phyloP scores from a whole-genome alignment of 1,140 invertebrate species.

The Drosophila melanica region DNA sequence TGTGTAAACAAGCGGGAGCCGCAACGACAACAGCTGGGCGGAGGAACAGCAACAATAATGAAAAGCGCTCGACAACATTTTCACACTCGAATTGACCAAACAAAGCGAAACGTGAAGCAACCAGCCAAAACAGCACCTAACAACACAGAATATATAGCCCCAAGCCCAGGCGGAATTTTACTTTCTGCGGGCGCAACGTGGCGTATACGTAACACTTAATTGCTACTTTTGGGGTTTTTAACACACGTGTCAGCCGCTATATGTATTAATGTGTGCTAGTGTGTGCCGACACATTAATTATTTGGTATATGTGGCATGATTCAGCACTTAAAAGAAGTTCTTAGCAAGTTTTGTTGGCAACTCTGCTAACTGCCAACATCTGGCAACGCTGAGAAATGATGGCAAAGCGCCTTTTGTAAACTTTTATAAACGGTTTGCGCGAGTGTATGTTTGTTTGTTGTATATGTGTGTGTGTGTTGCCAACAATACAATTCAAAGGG shows the following conservation, averaged over 20 bases:
- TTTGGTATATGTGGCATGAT: slow-evolving; percentile 42
- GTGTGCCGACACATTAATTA: slow-evolving; percentile 36
- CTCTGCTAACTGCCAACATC: slow-evolving; percentile 24
- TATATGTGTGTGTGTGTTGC: slow-evolving; percentile 4
- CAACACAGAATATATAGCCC: background rate
- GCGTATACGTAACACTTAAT: slow-evolving; percentile 61
- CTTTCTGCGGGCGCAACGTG: slow-evolving; percentile 15
- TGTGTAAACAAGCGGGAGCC: slow-evolving; percentile 40
- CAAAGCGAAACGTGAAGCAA: slow-evolving; percentile 48
- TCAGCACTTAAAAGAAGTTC: slow-evolving; percentile 50
- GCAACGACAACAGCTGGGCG: slow-evolving; percentile 18
- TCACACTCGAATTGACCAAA: slow-evolving; percentile 81
- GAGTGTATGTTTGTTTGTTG: slow-evolving; percentile 3
- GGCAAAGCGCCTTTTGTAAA: slow-evolving; percentile 19
- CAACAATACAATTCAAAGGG: slow-evolving; percentile 20
- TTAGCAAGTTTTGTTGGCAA: slow-evolving; percentile 27
- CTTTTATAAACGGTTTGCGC: slow-evolving; percentile 11
- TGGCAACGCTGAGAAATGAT: slow-evolving; percentile 32
- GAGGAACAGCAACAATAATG: slow-evolving; percentile 22
- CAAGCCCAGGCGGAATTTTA: slow-evolving; percentile 10
- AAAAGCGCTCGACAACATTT: slow-evolving; percentile 67
- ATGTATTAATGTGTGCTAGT: background rate
- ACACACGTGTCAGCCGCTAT: background rate
- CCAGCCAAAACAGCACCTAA: slow-evolving; percentile 25
- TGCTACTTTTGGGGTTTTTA: slow-evolving; percentile 44